phyloP scores from a whole-genome alignment of 2,797 vertebrate species.

The Coreius guichenoti region DNA sequence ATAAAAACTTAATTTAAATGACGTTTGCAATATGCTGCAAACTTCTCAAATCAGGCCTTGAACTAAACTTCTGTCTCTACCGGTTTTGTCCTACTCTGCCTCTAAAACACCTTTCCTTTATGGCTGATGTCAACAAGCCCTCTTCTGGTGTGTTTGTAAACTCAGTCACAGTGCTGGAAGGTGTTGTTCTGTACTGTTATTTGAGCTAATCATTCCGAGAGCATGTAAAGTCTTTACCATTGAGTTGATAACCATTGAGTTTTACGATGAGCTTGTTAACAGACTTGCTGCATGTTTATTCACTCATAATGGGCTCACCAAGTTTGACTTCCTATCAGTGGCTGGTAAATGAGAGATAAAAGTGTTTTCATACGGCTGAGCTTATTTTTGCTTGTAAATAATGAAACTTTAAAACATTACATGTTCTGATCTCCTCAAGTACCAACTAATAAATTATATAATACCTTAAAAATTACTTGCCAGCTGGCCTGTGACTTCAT shows the following conservation, averaged over 20 bases:
- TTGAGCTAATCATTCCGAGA: conserved; percentile 75
- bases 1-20: background rate
- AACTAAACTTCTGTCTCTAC: conserved; percentile 56
- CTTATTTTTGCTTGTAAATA: background rate
- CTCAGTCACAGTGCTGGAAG: conserved; percentile 72
- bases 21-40: background rate
- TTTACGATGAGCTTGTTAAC: conserved; percentile 36
- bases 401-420: background rate
- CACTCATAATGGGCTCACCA: conserved; percentile 2
- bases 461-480: background rate
- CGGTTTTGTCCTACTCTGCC: conserved; percentile 76
- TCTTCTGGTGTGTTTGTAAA: conserved; percentile 71
- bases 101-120: background rate
- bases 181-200: conserved; percentile 69
- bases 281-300: conserved; percentile 10
- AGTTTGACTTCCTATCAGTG: conserved; percentile 13
- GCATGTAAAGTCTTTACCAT: conserved; percentile 61
- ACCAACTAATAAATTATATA: background rate
- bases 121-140: background rate
- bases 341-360: background rate
- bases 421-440: background rate
- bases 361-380: background rate
- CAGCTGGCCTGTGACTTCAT: background rate
- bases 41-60: background rate
- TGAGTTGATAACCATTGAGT: conserved; percentile 68